A percentile compares a stretch with the other conserved stretches of the same genome.
Evolutionary conservation across 2,888 invertebrate genomes (phyloP).

Genomic region (Metalampra italica): DNA sequence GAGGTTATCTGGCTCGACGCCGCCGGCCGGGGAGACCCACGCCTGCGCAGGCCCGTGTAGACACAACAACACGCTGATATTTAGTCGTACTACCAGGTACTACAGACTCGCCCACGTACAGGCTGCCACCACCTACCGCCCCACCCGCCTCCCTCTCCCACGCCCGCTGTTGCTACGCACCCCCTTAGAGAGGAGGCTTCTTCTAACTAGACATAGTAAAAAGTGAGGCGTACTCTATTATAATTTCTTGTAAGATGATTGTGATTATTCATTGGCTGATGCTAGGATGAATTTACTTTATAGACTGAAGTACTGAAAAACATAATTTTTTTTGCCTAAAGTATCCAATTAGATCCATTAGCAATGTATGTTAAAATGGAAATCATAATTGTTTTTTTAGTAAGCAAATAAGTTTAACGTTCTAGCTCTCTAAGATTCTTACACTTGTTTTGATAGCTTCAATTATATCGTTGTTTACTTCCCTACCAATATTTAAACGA

Average conservation of each 20-base stretch:
- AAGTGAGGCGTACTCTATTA: background rate
- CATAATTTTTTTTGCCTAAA: no score
- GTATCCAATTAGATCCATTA: no score
- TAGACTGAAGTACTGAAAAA: no score
- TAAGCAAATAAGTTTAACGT: no score
- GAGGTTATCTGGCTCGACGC: constrained; percentile 45
- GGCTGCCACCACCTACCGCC: constrained; percentile 15
- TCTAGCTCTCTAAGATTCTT: no score
- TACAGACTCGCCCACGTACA: constrained; percentile 77
- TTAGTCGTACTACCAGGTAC: constrained; percentile 71
- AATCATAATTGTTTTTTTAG: no score
- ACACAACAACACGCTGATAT: constrained; percentile 65
- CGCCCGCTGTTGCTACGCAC: constrained; percentile 57
- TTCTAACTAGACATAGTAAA: constrained; percentile 1
- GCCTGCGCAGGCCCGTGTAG: constrained; percentile 66
- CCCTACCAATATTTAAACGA: no score
- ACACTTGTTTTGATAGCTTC: no score
- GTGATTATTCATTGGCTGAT: no score
- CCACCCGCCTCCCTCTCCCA: constrained; percentile 23
- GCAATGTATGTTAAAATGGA: no score
- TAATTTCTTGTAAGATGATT: background rate
- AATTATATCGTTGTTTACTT: no score
- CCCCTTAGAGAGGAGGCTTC: constrained; percentile 16
- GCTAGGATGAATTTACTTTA: no score
- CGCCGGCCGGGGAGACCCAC: constrained; percentile 26